A percentile compares a stretch with the other conserved stretches of the same genome.
phyloP scores from a whole-genome alignment of 2,113 vertebrate species.

The Oreocharis arfaki region DNA sequence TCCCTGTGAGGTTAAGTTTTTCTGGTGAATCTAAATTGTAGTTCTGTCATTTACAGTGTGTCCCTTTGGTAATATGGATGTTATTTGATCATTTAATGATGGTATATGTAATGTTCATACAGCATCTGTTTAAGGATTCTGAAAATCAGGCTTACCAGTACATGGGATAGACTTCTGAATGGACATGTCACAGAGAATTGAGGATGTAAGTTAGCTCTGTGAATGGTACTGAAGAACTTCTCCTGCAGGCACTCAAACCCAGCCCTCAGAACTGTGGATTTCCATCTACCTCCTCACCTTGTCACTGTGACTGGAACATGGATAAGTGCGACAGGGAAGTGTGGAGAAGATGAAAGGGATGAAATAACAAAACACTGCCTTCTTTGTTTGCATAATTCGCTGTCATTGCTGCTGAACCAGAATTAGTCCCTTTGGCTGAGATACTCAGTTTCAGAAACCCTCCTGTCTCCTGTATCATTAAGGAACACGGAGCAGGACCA shows the following conservation, averaged over 20 bases:
- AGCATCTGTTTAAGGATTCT: background rate
- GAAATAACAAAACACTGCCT: background rate
- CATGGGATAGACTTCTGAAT: background rate
- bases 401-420: background rate
- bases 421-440: background rate
- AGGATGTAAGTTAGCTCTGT: background rate
- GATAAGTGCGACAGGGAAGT: background rate
- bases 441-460: background rate
- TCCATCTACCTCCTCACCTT: background rate
- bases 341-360: background rate
- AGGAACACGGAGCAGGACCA: background rate
- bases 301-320: background rate
- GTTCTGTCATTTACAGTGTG: background rate
- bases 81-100: background rate
- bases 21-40: background rate
- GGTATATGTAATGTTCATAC: background rate
- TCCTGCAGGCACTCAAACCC: background rate
- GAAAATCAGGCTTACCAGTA: background rate
- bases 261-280: background rate
- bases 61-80: background rate
- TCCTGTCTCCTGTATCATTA: background rate
- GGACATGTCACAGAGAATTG: background rate
- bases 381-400: background rate
- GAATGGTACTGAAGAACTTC: background rate
- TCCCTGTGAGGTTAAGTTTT: background rate